Base-by-base conservation (phyloP, 1,140 invertebrate species). In the Apis dorsata region DNA sequence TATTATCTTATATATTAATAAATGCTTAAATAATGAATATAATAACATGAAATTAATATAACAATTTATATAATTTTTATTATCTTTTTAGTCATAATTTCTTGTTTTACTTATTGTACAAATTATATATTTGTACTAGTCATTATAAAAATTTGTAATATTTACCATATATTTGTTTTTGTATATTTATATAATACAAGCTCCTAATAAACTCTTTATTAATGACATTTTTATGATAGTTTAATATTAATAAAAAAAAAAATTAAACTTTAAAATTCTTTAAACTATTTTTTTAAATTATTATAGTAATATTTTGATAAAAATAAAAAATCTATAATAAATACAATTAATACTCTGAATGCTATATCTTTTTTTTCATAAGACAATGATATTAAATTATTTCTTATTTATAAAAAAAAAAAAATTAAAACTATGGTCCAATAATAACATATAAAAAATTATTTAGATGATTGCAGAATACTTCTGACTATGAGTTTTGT, bases 1-100 rank as follows among this genome's bases (percentile, higher is more conserved):
- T 75, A 49, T 66, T 66, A 72, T 51, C 63, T 44, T 79, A 60
- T 53, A 86, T 70, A 76, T 66, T 51, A 83, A 17, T 51, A 82
- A 75, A 77, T 69, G 51, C 15, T 55, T 77, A 82, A 82, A 68
- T 60, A 75, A 68, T 10, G 12, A 81, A 75, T 62, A 19, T 69
- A 68, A 77, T 53, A 81, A 19, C 49, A 28, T 66, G 17, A 62
- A 66, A 82, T 49, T 76, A 75, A n/a, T 69, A 24, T 44, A 44
- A 44, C 66, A 69, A 34, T 69, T 69, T 21, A 69, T 77, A 77
- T 66, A 59, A 73, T 19, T 11, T 62, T 69, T n/a, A 17, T 53
- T 51, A 62, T 53, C 8, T 55, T 19, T 76, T 68, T 62, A 82
- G 28, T 5, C 55, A 24, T 77, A 81, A 44, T 51, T 51, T 4